Evolutionary conservation across 2,888 invertebrate genomes (phyloP).

Genomic region (Odontomyia ornata): DNA sequence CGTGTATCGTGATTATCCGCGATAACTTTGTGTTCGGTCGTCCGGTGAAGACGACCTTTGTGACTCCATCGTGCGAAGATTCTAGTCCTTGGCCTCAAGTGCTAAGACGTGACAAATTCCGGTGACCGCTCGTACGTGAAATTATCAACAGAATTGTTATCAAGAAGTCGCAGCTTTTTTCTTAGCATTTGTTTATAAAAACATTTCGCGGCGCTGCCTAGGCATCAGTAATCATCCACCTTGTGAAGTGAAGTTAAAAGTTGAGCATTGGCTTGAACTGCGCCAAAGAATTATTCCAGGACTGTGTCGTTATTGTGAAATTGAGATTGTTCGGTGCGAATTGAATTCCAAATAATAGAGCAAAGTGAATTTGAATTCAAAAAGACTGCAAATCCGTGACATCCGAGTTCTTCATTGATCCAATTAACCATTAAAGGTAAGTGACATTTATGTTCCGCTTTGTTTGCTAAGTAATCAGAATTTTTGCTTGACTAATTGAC

Average conservation of each 20-base stretch:
- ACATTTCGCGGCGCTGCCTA: not conserved
- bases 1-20: not conserved
- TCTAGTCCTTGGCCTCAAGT: not conserved
- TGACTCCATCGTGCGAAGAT: not conserved
- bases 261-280: not conserved
- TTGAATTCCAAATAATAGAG: no score
- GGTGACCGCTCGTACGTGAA: not conserved
- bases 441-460: not conserved
- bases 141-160: conserved; percentile 21
- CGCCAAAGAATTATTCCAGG: not conserved
- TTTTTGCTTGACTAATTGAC: not conserved
- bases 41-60: not conserved
- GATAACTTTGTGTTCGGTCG: not conserved
- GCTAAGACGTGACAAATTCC: not conserved
- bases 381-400: no score
- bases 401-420: not conserved
- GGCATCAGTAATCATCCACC: conserved; percentile 11
- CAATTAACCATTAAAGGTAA: not conserved
- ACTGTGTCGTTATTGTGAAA: no score
- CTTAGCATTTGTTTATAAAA: conserved; percentile 21
- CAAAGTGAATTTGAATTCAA: no score
- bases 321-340: no score
- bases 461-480: not conserved
- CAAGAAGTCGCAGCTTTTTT: not conserved
- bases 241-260: not conserved